Conservation (phyloP, 2,113 vertebrate species). For the Tinamus guttatus region DNA sequence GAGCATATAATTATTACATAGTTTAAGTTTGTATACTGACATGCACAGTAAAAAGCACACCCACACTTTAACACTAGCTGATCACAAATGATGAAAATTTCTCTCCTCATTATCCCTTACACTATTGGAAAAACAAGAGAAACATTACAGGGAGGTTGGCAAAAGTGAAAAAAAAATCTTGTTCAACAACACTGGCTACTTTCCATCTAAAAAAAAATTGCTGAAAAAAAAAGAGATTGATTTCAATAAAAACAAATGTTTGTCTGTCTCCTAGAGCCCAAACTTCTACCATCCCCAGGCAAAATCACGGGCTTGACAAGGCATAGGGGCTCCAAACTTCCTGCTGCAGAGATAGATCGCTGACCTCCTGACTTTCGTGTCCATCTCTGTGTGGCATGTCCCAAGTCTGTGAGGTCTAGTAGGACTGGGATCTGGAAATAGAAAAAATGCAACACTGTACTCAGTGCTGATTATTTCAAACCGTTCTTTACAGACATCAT, state of each 20-base stretch:
- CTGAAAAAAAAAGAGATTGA: background rate
- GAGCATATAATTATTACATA: background rate
- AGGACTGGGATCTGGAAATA: background rate
- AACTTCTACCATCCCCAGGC: background rate
- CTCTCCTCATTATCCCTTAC: background rate
- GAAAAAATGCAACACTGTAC: background rate
- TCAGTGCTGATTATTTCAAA: background rate
- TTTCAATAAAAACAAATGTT: background rate
- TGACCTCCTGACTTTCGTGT: background rate
- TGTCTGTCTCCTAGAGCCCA: background rate
- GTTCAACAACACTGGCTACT: background rate
- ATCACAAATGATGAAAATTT: background rate
- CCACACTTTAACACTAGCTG: background rate
- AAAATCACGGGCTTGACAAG: background rate
- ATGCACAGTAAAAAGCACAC: background rate
- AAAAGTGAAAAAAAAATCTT: background rate
- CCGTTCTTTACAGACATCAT: background rate
- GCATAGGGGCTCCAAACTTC: fast-evolving
- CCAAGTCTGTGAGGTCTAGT: background rate
- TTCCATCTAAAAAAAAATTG: background rate
- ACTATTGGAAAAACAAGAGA: background rate
- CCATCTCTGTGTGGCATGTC: fast-evolving
- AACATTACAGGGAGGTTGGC: background rate
- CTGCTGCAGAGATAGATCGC: background rate
- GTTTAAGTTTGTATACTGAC: background rate